Conservation (phyloP, 2,113 vertebrate species). For the Grammomys surdaster region DNA sequence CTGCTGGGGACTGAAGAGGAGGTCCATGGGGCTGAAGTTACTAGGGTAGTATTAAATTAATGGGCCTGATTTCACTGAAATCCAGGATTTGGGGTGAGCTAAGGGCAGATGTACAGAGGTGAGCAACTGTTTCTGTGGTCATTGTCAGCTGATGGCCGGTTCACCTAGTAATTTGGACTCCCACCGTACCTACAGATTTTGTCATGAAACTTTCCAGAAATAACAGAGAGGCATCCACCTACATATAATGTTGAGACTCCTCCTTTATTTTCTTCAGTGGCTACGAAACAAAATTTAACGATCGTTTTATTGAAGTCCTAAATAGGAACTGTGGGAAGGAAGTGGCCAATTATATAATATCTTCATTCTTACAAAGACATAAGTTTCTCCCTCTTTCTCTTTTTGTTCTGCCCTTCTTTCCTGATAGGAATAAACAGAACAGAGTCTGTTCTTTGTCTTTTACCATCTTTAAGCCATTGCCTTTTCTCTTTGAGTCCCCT, state of each 20-base stretch:
- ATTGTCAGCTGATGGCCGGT: not conserved
- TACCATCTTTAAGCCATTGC: not conserved
- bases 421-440: conserved; percentile 19
- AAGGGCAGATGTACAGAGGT: not conserved
- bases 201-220: not conserved
- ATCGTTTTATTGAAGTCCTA: conserved; percentile 38
- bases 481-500: conserved; percentile 27
- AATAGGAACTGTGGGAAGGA: conserved; percentile 6
- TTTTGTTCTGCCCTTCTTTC: conserved; percentile 15
- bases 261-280: not conserved
- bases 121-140: not conserved
- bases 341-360: not conserved
- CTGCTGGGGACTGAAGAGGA: not conserved
- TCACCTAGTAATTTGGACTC: not conserved
- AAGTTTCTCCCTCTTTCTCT: conserved; percentile 1
- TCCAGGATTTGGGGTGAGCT: not conserved
- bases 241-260: not conserved
- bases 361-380: not conserved
- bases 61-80: not conserved
- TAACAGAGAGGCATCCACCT: not conserved
- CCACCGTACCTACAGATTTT: not conserved
- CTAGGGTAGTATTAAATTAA: not conserved
- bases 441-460: not conserved
- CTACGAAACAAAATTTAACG: not conserved
- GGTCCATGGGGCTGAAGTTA: not conserved